phyloP scores from a whole-genome alignment of 2,888 invertebrate genomes.

The Parnassius apollo region DNA sequence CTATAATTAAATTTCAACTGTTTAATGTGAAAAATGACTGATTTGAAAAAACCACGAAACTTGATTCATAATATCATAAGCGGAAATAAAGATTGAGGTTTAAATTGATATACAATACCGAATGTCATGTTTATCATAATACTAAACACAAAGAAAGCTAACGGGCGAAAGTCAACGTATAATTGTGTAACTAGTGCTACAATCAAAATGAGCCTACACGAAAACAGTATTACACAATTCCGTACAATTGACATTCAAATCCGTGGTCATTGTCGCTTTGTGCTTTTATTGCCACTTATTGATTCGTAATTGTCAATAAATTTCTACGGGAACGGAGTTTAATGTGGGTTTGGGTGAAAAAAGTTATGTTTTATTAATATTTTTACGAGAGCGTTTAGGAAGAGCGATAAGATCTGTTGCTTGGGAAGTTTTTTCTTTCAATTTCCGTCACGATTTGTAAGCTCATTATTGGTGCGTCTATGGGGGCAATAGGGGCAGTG shows the following conservation, averaged over 20 bases:
- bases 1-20: slow-evolving; percentile 1
- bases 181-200: slow-evolving; percentile 71
- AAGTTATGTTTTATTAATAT: slow-evolving; percentile 82
- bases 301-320: slow-evolving; percentile 81
- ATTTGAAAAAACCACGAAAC: slow-evolving; percentile 2
- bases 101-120: slow-evolving; percentile 65
- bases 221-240: slow-evolving; percentile 79
- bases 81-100: slow-evolving; percentile 57
- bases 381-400: slow-evolving; percentile 81
- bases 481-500: slow-evolving; percentile 79
- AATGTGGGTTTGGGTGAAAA: slow-evolving; percentile 81
- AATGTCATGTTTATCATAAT: slow-evolving; percentile 70
- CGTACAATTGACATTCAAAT: slow-evolving; percentile 81
- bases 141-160: slow-evolving; percentile 68
- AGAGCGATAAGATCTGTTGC: slow-evolving; percentile 74
- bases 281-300: slow-evolving; percentile 79
- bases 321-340: slow-evolving; percentile 78
- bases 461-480: slow-evolving; percentile 75
- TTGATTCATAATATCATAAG: slow-evolving; percentile 39
- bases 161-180: slow-evolving; percentile 69
- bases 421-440: slow-evolving; percentile 80
- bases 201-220: slow-evolving; percentile 77
- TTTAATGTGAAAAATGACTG: background rate
- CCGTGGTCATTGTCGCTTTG: slow-evolving; percentile 78
- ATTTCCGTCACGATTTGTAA: slow-evolving; percentile 81